Evolutionary conservation across 2,113 vertebrate species (phyloP), one percentile per base, ranked within the genome.

Genomic region (Syngnathus scovelli): DNA sequence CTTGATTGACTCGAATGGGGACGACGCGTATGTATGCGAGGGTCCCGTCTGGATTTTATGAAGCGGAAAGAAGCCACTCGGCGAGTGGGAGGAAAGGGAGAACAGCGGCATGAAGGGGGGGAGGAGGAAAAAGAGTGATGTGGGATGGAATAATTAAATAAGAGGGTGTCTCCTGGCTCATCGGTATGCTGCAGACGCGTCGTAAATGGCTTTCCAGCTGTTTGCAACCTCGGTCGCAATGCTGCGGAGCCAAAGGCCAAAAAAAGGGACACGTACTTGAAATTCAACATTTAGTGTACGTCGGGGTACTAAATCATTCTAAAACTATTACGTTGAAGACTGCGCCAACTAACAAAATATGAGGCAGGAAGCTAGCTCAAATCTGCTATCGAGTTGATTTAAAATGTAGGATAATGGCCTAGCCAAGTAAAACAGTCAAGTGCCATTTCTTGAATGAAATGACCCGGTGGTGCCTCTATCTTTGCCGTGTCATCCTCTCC

Each of bases 11-110:
- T 72, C 15, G 46, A 60, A 76, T 80, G 83, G 84, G 77, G 86
- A 79, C 36, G 80, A 81, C 77, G 71, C 75, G 37, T 78, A 77
- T 78, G 37, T 78, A 77, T 78, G 80, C 73, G 48, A 76, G 87
- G 79, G 86, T 87, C 85, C 87, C 88, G 85, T 89, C 87, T 88
- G 89, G 88, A 82, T 86, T 88, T 89, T 84, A 86, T 87, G 84
- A 87, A 86, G 86, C 86, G 76, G 87, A 83, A 87, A 89, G 76
- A 82, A 82, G 79, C 52, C 54, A 80, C 76, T 77, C 78, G 18
- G 33, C 74, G 77, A 83, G 84, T 79, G 77, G 75, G 83, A 83
- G 81, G 83, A 83, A 82, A 84, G 70, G 74, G 70, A 83, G 78
- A 80, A 64, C 72, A 61, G 76, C 62, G 71, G 66, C 66, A 69